Conservation (phyloP, 2,113 vertebrate genomes). For the Malurus elegans region DNA sequence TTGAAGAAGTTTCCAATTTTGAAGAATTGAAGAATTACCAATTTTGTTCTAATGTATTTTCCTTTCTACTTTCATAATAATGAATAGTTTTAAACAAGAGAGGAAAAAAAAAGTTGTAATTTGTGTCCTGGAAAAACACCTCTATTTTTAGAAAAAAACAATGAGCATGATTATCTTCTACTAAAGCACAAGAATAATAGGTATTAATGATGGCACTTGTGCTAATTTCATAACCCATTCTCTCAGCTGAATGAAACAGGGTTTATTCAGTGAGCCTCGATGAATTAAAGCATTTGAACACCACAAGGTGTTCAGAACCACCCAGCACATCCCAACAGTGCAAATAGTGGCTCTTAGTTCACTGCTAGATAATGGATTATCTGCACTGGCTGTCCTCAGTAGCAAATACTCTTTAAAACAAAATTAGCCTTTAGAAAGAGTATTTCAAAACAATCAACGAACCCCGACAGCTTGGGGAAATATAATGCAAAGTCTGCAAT, state of each 20-base stretch:
- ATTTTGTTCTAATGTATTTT: neutral
- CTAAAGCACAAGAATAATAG: neutral
- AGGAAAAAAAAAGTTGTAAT: neutral
- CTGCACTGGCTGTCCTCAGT: neutral
- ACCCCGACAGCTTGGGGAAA: neutral
- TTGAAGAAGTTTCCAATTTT: neutral
- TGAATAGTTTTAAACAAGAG: neutral
- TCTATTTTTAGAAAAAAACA: slow-evolving; percentile 13
- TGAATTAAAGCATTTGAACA: neutral
- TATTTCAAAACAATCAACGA: neutral
- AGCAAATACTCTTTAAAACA: neutral
- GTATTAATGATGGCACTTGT: slow-evolving; percentile 23
- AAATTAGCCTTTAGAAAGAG: neutral
- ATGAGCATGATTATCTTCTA: neutral
- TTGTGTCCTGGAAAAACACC: neutral
- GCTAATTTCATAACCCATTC: slow-evolving; percentile 13
- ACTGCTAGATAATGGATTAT: neutral
- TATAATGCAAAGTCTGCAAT: neutral
- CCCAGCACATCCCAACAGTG: neutral
- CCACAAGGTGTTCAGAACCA: neutral
- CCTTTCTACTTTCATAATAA: neutral
- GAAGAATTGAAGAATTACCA: too few relatives aligned
- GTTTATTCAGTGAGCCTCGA: neutral
- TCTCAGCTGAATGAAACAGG: neutral
- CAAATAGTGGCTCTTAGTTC: neutral